Base-by-base conservation (phyloP, 2,113 vertebrate species). In the Leucosticte australis region DNA sequence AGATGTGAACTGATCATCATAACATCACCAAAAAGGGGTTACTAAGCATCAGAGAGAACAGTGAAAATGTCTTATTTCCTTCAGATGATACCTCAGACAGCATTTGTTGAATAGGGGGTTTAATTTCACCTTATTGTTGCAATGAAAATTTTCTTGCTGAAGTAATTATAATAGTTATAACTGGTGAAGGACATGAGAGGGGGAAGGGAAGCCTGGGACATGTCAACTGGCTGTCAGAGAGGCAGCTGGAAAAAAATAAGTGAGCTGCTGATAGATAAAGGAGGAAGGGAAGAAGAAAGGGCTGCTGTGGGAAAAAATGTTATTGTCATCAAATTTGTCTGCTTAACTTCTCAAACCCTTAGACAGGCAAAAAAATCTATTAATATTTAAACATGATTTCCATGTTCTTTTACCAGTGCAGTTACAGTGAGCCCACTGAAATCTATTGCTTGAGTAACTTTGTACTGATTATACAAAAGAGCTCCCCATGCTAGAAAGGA, bases 251-350 rank as follows among this genome's bases (percentile, higher is more conserved):
- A 83, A 94, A 94, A 94, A 95, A 73, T 60, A 87, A 88, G 81
- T 64, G 89, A 92, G 77, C 57, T 94, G 92, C n/a, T 94, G 90
- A 95, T 67, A 84, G 89, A 95, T 88, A 93, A 74, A 87, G 69
- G 53, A 81, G 74, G 56, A 86, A 63, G 26, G 52, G 37, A 17
- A 89, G 52, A 92, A 90, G 80, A 90, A 92, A 92, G 81, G 60
- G 56, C 68, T 92, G 71, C 80, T 92, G 77, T 94, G 92, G 94
- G 93, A 94, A 96, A 95, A 97, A 90, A 84, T 70, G 77, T 80
- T 85, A 91, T 44, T 89, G 87, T 87, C 83, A 95, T 62, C 77
- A 82, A 76, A 92, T 87, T 83, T 94, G 87, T 37, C 70, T 91
- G 67, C 42, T 90, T 87, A 85, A 83, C 37, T 90, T 94, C 67